Evolutionary conservation across 2,113 vertebrate genomes (phyloP).

Genomic region (Corythoichthys intestinalis): DNA sequence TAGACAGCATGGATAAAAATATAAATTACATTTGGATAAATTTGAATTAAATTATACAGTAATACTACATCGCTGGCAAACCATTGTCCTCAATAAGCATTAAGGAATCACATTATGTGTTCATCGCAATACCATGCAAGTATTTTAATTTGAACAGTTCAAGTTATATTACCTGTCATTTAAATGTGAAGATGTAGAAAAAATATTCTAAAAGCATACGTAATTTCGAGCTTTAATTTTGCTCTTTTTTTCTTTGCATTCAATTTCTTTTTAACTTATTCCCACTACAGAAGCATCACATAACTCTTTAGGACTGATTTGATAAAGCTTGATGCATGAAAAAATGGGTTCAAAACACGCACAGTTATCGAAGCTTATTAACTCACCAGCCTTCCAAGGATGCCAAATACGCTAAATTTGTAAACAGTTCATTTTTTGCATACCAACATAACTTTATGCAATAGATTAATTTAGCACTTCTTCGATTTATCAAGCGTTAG

Average conservation of each 20-base stretch:
- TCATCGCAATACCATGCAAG: background rate
- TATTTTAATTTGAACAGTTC: background rate
- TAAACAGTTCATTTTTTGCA: too few species aligned
- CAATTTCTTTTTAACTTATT: background rate
- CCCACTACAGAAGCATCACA: background rate
- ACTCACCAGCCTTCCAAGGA: background rate
- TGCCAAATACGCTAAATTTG: background rate
- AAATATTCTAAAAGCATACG: too few species aligned
- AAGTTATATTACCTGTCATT: background rate
- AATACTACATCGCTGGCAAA: background rate
- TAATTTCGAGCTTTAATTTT: background rate
- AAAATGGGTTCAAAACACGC: too few species aligned
- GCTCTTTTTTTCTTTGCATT: background rate
- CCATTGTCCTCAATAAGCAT: too few species aligned
- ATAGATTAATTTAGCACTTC: too few species aligned
- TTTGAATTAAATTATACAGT: background rate
- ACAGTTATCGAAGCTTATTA: background rate
- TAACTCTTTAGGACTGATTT: background rate
- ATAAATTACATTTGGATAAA: constrained; percentile 4
- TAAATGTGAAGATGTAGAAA: background rate
- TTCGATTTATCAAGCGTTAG: too few species aligned
- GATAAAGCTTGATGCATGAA: background rate
- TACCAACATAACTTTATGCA: too few species aligned
- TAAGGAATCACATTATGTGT: background rate
- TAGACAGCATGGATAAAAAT: background rate